A percentile compares a stretch with the other conserved stretches of the same genome.
Evolutionary conservation across 2,888 invertebrate genomes (phyloP).

Genomic region (Phasia obesa): DNA sequence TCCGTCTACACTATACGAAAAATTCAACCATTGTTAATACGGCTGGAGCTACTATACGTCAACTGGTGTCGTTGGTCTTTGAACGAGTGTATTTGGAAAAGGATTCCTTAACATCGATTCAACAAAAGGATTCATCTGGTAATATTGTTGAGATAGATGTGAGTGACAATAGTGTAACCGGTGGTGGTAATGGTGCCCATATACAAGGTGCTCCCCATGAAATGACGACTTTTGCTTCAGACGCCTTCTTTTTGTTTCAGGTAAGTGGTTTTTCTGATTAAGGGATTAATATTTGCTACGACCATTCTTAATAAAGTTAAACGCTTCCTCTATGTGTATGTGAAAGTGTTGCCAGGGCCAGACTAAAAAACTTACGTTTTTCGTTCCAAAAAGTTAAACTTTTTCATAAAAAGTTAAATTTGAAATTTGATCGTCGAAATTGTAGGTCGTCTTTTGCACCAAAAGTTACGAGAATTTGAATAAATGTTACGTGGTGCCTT

Average conservation of each 20-base stretch:
- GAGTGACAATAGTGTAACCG: constrained; percentile 59
- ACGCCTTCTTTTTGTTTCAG: constrained; percentile 97
- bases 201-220: constrained; percentile 82
- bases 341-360: too few species aligned
- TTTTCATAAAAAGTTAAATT: too few species aligned
- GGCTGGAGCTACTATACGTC: constrained; percentile 98
- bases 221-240: constrained; percentile 93
- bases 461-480: too few species aligned
- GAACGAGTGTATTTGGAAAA: constrained; percentile 87
- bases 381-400: too few species aligned
- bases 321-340: too few species aligned
- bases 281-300: too few species aligned
- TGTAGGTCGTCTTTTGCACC: too few species aligned
- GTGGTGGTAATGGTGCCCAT: constrained; percentile 72
- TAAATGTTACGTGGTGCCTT: too few species aligned
- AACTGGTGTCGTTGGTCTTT: constrained; percentile 95
- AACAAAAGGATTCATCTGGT: constrained; percentile 71
- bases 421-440: too few species aligned
- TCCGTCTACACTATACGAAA: constrained; percentile 97
- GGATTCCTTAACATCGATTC: constrained; percentile 75
- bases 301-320: too few species aligned
- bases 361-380: too few species aligned
- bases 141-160: constrained; percentile 70
- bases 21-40: constrained; percentile 98
- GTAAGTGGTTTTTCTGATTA: too few species aligned